Evolutionary conservation across 2,888 invertebrate genomes (phyloP), one percentile per base, ranked within the genome.

Genomic region (Zygogramma bicolorata): DNA sequence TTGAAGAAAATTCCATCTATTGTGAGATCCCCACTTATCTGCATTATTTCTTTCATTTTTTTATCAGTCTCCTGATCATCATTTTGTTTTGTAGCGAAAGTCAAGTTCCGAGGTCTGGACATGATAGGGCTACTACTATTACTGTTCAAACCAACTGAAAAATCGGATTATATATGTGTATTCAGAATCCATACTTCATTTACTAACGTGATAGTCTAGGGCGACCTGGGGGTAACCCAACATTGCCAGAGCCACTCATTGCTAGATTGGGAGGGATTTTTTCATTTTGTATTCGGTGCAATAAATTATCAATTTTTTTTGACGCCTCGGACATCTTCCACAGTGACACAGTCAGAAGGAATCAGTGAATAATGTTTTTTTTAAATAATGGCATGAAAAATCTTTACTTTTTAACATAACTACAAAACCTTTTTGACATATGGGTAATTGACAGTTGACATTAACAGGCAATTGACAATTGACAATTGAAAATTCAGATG

Each of bases 21-120:
- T 75, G 92, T 96, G 74, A 98, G 88, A 82, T 96, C 94, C 69
- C 97, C 97, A 85, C 95, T 97, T 88, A 95, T 94, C 88, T 95
- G 94, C 92, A 96, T 96, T 70, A 98, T 97, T 88, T 97, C 97
- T 82, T 94, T 93, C 81, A 97, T 91, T 86, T 95, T 95, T 76
- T 91, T 92, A 84, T 97, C 97, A 83, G 93, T 92, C 87, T 94
- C 94, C 66, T 91, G 89, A 71, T 84, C 84, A 75, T 86, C 85
- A 79, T 89, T 84, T 73, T 80, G 88, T 75, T 88, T 89, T 75
- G 91, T 91, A 84, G 90, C 88, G 77, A 91, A 90, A 77, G 91
- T 91, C 82, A 94, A 88, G 80, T 90, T 89, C 81, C 90, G 86
- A 67, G 88, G 88, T 79, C 88, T 88, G 38, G 88, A 86, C 79